Evolutionary conservation across 2,113 vertebrate species (phyloP).

Genomic region (Phalacrocorax carbo): DNA sequence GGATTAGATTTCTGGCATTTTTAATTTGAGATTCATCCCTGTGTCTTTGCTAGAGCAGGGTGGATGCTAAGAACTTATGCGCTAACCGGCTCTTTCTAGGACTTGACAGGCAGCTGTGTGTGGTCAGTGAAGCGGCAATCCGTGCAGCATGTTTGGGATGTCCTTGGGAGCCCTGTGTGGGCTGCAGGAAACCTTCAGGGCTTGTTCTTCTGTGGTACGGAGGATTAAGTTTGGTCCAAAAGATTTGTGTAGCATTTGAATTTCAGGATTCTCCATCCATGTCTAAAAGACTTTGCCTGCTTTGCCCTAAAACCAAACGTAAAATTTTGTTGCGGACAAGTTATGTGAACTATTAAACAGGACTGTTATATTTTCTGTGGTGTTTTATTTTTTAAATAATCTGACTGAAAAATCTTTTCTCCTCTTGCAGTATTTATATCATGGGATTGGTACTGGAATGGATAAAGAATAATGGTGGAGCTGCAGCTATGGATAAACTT

Average conservation of each 20-base stretch:
- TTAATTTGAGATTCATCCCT: neutral
- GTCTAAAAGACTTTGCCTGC: neutral
- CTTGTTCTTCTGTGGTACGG: neutral
- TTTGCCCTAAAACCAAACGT: neutral
- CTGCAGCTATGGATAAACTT: conserved; percentile 83
- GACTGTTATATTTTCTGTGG: neutral
- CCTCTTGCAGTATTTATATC: conserved; percentile 87
- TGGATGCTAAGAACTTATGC: neutral
- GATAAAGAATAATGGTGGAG: conserved; percentile 91
- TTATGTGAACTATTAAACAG: neutral
- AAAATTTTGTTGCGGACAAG: neutral
- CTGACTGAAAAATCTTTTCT: neutral
- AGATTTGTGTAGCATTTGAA: neutral
- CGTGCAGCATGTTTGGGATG: neutral
- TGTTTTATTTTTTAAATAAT: neutral
- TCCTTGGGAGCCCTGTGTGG: neutral
- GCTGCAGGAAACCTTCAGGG: neutral
- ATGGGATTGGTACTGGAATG: conserved; percentile 92
- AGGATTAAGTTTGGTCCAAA: neutral
- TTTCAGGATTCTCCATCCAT: neutral
- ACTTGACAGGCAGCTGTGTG: neutral
- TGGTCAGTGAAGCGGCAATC: neutral
- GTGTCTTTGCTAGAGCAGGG: neutral
- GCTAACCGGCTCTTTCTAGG: neutral
- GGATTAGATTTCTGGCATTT: neutral